Evolutionary conservation across 2,888 invertebrate species (phyloP), one percentile per base, ranked within the genome.

Genomic region (Lithophane socia): DNA sequence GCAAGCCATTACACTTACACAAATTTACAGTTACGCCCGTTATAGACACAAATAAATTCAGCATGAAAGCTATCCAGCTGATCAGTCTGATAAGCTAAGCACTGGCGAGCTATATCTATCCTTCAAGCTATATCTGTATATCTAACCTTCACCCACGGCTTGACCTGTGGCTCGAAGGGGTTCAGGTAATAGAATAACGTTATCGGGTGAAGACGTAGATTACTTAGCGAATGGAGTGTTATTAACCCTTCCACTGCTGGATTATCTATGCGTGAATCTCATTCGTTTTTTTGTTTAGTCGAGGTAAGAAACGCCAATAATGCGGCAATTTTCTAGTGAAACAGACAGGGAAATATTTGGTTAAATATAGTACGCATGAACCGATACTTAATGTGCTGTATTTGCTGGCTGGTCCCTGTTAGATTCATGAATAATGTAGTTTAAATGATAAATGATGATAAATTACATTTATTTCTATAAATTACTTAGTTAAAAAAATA

Each of bases 101-200:
- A 69, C 71, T 65, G 56, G 66, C 60, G 66, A 69, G 61, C 65
- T 65, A 54, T 29, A 68, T 24, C 54, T 24, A 73, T 80, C 24
- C 54, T 63, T 71, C 56, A 47, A 67, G 64, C 56, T 79, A 65
- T 85, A 85, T 75, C 61, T 70, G 72, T 47, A 24, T 64, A 78
- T 83, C 76, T 83, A 71, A 85, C 83, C 86, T 87, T 87, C 73
- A 77, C 67, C 73, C 54, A 29, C 16, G 61, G 47, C 54, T 82
- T 83, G 77, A 85, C 83, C 85, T 83, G 73, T 68, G 71, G 73
- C 69, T 70, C 52, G 9, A 65, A 71, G 54, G 42, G 77, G 70
- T 85, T 83, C 84, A 81, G 75, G 80, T 88, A 84, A 89, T 86
- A 84, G 83, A 90, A 90, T 90, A 89, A 84, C 83, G 85, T 84